Evolutionary conservation across 2,113 vertebrate species (phyloP).

Genomic region (Nyctereutes procyonoides): DNA sequence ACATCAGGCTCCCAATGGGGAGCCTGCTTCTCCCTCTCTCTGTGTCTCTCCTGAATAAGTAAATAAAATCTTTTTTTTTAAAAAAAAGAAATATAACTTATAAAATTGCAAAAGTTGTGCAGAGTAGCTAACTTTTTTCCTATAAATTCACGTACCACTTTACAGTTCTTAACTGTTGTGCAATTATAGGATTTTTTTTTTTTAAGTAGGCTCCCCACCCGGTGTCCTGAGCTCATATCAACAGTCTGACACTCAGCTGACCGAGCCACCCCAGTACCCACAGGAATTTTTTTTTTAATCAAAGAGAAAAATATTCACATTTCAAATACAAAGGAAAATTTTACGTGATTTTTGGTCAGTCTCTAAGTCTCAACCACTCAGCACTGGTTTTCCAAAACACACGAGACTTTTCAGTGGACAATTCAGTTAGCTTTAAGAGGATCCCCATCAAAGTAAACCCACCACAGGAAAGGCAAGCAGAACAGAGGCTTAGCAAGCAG

Average conservation of each 20-base stretch:
- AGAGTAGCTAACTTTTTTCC: neutral
- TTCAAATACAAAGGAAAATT: constrained; percentile 69
- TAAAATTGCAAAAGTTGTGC: neutral
- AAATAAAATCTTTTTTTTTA: no score
- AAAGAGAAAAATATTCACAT: constrained; percentile 59
- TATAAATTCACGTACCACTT: constrained; percentile 57
- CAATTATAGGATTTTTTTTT: neutral
- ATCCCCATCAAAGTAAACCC: constrained; percentile 64
- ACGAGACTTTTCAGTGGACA: constrained; percentile 69
- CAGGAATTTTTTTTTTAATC: constrained; percentile 28
- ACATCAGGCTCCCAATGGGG: no score
- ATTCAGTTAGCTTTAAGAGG: constrained; percentile 79
- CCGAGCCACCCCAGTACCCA: neutral
- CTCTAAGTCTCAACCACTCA: neutral
- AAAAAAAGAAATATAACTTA: neutral
- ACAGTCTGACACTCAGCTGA: neutral
- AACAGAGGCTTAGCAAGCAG: constrained; percentile 67
- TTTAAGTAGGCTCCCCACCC: neutral
- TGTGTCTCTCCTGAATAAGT: no score
- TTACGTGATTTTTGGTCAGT: neutral
- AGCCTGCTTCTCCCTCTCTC: no score
- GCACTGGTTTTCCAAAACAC: constrained; percentile 92
- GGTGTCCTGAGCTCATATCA: neutral
- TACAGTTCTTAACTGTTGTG: constrained; percentile 10
- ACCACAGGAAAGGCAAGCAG: constrained; percentile 72